Base-by-base conservation (phyloP, 2,113 vertebrate species). In the Chamaetylas fuelleborni region DNA sequence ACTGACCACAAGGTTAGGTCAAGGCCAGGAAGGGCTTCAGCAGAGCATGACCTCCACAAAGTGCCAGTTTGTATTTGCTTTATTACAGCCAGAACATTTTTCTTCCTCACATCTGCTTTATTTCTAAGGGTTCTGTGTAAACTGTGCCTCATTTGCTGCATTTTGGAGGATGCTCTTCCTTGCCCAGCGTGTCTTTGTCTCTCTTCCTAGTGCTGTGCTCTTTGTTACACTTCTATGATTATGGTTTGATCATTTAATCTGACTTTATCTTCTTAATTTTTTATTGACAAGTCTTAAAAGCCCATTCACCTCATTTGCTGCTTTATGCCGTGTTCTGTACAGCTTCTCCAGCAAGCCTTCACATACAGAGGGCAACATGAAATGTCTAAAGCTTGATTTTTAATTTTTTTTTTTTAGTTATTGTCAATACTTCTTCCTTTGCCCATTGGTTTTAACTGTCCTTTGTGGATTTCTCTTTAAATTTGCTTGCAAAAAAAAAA, bases 241-340 rank as follows among this genome's bases (percentile, higher is more conserved):
- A 14, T 11, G 24, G 18, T 18, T 14, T 5, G 15, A 14, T 77
- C 3, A 5, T 38, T 88, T 77, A 28, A 33, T 67, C 29, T 62
- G 23, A 26, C 15, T 11, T n/a, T 19, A 34, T 79, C 40, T 36
- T n/a, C 19, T 24, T 28, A 28, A 12, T 9, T 45, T 61, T 64
- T 34, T 28, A 29, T 18, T 78, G 22, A 3, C 15, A 53, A 28
- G 19, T 64, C 26, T 28, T 24, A 22, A 53, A 51, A 69, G 51
- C 1, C 0, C 15, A 2, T 42, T 40, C 31, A 53, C 10, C 14
- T 79, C 1, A 0, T 36, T 7, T 51, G 23, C 31, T 56, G 5
- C 66, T 29, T 22, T 15, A 12, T 9, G 8, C 2, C 2, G 0
- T 56, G 4, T 40, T 64, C 17, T 62, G 5, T 47, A 6, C 22